Percentiles rank a stretch among this genome's conserved stretches.
Conservation (phyloP, 2,797 vertebrate species). For the Pempheris klunzingeri region DNA sequence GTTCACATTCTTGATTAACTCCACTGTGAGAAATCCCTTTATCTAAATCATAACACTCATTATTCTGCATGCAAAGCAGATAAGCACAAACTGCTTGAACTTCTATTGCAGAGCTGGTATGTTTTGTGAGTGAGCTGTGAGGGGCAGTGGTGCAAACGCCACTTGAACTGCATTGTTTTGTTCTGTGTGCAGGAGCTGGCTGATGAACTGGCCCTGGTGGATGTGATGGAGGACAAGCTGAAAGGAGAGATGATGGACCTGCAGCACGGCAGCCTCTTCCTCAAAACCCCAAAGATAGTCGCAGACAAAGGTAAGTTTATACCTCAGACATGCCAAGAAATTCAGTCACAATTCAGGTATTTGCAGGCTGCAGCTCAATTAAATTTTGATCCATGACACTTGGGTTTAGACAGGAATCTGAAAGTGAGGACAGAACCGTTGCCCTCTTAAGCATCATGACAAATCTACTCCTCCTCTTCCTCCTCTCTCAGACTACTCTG, state of each 20-base stretch:
- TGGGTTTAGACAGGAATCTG: background rate
- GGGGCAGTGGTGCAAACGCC: too few species aligned
- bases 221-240: slow-evolving; percentile 96
- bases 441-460: background rate
- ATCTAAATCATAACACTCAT: background rate
- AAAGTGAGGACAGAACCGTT: background rate
- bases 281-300: slow-evolving; percentile 93
- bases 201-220: slow-evolving; percentile 95
- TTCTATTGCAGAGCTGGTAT: too few species aligned
- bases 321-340: background rate
- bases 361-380: background rate
- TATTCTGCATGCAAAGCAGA: background rate
- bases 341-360: background rate
- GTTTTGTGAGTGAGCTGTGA: background rate
- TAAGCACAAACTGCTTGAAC: too few species aligned
- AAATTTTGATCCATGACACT: background rate
- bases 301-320: slow-evolving; percentile 89
- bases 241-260: slow-evolving; percentile 99
- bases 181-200: slow-evolving; percentile 85
- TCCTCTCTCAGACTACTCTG: slow-evolving; percentile 89
- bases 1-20: background rate
- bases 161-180: too few species aligned
- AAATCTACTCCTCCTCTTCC: background rate
- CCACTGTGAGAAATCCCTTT: background rate
- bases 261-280: slow-evolving; percentile 95